Evolutionary conservation across 2,113 vertebrate species (phyloP).

Genomic region (Eulemur rufifrons): DNA sequence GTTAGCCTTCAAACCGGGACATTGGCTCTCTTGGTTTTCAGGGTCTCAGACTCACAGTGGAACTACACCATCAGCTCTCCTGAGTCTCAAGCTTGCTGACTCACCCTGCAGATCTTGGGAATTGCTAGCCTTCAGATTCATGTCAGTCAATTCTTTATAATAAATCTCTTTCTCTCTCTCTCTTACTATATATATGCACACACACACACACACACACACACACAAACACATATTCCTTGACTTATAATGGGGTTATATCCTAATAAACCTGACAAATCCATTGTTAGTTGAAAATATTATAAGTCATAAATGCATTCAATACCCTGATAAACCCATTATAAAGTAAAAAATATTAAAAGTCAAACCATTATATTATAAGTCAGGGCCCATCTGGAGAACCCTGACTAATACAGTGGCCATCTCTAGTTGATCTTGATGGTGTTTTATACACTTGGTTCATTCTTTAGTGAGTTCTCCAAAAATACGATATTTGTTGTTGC

Average conservation of each 20-base stretch:
- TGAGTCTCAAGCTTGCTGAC: background rate
- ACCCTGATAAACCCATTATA: too few relatives aligned
- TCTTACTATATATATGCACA: background rate
- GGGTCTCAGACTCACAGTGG: background rate
- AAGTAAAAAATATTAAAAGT: too few relatives aligned
- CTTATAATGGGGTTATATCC: too few relatives aligned
- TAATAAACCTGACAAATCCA: background rate
- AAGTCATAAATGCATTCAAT: too few relatives aligned
- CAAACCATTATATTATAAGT: too few relatives aligned
- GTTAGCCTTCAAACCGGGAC: background rate
- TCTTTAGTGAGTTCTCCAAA: constrained; percentile 19
- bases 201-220: too few relatives aligned
- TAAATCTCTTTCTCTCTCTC: background rate
- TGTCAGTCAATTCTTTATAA: background rate
- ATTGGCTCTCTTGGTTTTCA: background rate
- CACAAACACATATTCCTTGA: too few relatives aligned
- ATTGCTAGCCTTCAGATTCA: background rate
- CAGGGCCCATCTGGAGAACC: background rate
- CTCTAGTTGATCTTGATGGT: background rate
- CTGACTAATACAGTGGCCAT: background rate
- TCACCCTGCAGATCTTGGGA: background rate
- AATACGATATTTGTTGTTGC: background rate
- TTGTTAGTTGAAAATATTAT: background rate
- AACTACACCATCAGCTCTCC: background rate
- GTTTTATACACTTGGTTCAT: background rate